Evolutionary conservation across 64 coral and sea anemone species (phyloP).

Genomic region (Montipora efflorescens): DNA sequence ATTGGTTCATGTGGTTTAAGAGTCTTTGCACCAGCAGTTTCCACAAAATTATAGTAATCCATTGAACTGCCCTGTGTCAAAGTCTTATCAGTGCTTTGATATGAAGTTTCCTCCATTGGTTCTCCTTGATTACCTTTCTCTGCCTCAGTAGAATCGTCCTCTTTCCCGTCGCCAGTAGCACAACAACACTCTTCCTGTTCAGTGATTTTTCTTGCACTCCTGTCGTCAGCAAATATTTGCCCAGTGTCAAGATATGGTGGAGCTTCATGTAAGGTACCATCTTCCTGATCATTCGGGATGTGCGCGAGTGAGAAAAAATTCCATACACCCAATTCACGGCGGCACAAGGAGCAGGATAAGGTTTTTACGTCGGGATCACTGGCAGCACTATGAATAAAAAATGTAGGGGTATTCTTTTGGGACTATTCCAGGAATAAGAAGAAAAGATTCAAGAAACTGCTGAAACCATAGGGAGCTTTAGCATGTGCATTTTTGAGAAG

Average conservation of each 20-base stretch:
- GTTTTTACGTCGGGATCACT: constrained; percentile 37
- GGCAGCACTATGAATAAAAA: neutral
- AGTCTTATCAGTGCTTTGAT: neutral
- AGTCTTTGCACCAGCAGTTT: neutral
- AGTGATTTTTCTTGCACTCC: neutral
- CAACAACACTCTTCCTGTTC: neutral
- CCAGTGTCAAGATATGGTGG: constrained; percentile 26
- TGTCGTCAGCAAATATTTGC: neutral
- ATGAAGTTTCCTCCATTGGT: constrained; percentile 32
- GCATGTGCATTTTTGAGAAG: too few species aligned
- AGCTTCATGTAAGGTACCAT: neutral
- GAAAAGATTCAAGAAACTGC: too few species aligned
- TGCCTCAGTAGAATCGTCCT: too few species aligned
- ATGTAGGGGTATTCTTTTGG: neutral
- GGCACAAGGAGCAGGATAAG: constrained; percentile 63
- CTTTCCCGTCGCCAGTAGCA: neutral
- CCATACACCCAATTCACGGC: constrained; percentile 68
- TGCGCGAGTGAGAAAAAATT: constrained; percentile 58
- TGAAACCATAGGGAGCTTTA: too few species aligned
- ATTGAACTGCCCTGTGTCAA: neutral
- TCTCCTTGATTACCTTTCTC: neutral
- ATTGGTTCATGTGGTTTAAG: constrained; percentile 15
- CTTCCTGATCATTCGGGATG: neutral
- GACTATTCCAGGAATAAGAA: too few species aligned
- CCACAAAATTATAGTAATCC: neutral